Evolutionary conservation across 2,113 vertebrate species (phyloP).

Genomic region (Engystomops pustulosus): DNA sequence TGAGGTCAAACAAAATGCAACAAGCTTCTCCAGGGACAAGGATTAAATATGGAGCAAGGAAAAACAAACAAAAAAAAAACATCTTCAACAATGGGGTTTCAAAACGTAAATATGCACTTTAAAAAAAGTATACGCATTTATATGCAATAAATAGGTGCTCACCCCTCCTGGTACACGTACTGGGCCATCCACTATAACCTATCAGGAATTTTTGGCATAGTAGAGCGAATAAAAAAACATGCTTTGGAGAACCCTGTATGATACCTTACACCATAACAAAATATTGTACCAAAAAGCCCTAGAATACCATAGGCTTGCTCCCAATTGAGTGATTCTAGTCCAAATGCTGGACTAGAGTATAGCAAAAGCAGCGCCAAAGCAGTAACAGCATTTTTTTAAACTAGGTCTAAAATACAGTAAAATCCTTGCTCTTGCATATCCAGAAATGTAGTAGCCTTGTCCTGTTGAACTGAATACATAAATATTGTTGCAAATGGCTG

Average conservation of each 20-base stretch:
- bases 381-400: not conserved
- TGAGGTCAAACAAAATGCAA: constrained; percentile 17
- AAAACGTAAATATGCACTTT: too few species aligned
- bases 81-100: too few species aligned
- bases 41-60: not conserved
- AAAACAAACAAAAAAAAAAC: not conserved
- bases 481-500: not conserved
- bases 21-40: not conserved
- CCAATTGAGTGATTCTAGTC: not conserved
- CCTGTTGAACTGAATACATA: not conserved
- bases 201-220: not conserved
- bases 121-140: not conserved
- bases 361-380: not conserved
- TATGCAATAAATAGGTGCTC: not conserved
- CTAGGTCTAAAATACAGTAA: not conserved
- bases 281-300: not conserved
- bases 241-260: too few species aligned
- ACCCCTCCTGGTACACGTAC: not conserved
- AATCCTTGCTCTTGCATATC: not conserved
- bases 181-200: too few species aligned
- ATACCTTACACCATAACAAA: too few species aligned
- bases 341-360: not conserved
- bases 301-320: not conserved
- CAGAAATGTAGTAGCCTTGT: too few species aligned
- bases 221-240: not conserved